Evolutionary conservation across 2,888 invertebrate genomes (phyloP).

Genomic region (Celastrina argiolus): DNA sequence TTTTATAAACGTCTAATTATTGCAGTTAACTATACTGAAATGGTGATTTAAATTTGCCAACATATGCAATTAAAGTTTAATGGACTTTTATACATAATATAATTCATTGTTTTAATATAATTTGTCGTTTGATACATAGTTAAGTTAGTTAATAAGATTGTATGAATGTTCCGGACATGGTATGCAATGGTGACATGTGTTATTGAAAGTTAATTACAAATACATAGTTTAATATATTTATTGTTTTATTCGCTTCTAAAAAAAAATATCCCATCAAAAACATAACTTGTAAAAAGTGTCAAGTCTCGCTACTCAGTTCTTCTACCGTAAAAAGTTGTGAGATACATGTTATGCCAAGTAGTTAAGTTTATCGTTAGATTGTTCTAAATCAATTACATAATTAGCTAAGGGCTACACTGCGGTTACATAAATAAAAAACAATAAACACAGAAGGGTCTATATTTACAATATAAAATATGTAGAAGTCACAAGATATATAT

Average conservation of each 20-base stretch:
- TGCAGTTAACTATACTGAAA: too few relatives aligned
- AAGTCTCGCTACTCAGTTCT: too few relatives aligned
- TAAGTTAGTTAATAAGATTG: conserved; percentile 12
- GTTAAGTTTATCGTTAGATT: too few relatives aligned
- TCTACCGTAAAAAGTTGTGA: too few relatives aligned
- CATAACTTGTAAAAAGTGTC: too few relatives aligned
- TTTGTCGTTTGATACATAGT: neutral
- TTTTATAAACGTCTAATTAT: too few relatives aligned
- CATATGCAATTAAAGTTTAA: too few relatives aligned
- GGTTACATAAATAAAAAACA: neutral
- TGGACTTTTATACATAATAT: neutral
- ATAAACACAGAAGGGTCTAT: conserved; percentile 7
- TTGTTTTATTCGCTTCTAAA: neutral
- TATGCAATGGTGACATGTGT: conserved; percentile 17
- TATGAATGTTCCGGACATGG: neutral
- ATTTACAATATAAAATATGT: conserved; percentile 19
- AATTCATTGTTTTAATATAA: neutral
- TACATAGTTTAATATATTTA: conserved; percentile 17
- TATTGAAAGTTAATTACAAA: conserved; percentile 19
- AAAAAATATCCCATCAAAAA: too few relatives aligned
- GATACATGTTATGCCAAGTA: too few relatives aligned
- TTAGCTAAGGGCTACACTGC: too few relatives aligned
- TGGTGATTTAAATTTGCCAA: too few relatives aligned
- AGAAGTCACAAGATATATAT: neutral
- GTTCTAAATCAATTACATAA: too few relatives aligned